Evolutionary conservation across 2,113 vertebrate genomes (phyloP).

Genomic region (Polypterus senegalus): DNA sequence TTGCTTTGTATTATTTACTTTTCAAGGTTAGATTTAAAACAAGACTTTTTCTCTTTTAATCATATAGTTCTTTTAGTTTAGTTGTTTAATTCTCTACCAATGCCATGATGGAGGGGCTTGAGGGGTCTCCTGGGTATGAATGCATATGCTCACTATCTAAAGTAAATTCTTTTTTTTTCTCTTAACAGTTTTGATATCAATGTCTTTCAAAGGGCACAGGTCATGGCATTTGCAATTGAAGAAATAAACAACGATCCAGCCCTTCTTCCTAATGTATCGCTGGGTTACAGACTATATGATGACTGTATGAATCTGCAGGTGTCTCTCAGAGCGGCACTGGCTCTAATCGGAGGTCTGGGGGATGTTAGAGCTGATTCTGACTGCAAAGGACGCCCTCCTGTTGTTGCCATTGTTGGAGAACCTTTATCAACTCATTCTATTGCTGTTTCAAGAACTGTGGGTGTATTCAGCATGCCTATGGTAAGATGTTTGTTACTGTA

Average conservation of each 20-base stretch:
- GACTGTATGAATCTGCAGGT: not conserved
- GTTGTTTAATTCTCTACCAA: too few species aligned
- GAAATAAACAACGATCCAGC: slow-evolving; percentile 7
- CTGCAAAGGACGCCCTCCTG: not conserved
- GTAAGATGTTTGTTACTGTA: not conserved
- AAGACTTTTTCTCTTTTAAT: too few species aligned
- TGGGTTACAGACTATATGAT: slow-evolving; percentile 6
- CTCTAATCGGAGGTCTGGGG: not conserved
- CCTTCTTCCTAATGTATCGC: slow-evolving; percentile 6
- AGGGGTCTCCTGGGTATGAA: too few species aligned
- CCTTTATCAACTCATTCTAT: not conserved
- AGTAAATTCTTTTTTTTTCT: not conserved
- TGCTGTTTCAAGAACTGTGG: not conserved
- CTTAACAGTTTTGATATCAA: not conserved
- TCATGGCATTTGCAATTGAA: slow-evolving; percentile 8
- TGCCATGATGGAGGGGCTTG: too few species aligned
- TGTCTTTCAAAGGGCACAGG: not conserved
- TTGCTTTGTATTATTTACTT: too few species aligned
- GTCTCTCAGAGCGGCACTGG: not conserved
- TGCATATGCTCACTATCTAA: too few species aligned
- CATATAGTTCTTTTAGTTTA: too few species aligned
- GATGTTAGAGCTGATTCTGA: not conserved
- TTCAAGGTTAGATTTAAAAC: too few species aligned
- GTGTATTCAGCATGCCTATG: not conserved
- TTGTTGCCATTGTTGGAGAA: slow-evolving; percentile 2